Evolutionary conservation across 2,113 vertebrate species (phyloP), one percentile per base, ranked within the genome.

Genomic region (Siphamia tubifer): DNA sequence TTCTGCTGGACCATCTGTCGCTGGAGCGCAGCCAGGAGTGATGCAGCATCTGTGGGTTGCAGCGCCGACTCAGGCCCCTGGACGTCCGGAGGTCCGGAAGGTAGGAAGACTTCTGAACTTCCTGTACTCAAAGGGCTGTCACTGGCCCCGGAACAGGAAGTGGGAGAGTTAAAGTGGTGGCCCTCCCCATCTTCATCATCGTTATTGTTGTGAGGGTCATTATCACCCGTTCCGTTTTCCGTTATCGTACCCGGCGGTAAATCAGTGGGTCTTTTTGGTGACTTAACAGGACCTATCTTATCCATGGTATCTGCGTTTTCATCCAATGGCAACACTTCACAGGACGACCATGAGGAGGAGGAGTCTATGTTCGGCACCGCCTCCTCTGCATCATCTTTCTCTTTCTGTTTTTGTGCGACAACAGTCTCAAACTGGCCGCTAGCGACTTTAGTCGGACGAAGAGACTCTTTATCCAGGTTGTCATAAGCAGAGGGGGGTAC

Each of bases 71-170:
- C 81, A 3, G 70, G 43, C 0, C 13, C 79, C 32, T 84, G 67
- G 17, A 65, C 25, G 12, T 90, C 83, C 13, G 77, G 75, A 32
- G 89, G 72, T 25, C 61, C 84, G 0, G 89, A 84, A 5, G 92
- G 91, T 30, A 93, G 90, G 67, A 93, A 93, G 5, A 93, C 92
- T 28, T 93, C 92, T 1, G 92, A 92, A 68, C 92, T 93, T 8
- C 92, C 92, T 0, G 90, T 93, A 31, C 89, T 90, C 19, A 92
- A 64, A 35, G 69, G 78, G 1, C 83, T 81, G 53, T 70, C 61
- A 2, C 84, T 91, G 23, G 74, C 74, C 5, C 48, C 72, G 0
- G 87, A 91, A 10, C 84, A 61, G 0, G 91, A 92, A 11, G 85
- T 84, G 2, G 74, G 88, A 6, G 92, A 91, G 67, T 83, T 88